Percentiles rank a stretch among this genome's conserved stretches.
These are phyloP conservation scores for Diaphora mendica DNA, from an alignment of 2,888 invertebrate species.

Conservation along the genomic window DNA sequence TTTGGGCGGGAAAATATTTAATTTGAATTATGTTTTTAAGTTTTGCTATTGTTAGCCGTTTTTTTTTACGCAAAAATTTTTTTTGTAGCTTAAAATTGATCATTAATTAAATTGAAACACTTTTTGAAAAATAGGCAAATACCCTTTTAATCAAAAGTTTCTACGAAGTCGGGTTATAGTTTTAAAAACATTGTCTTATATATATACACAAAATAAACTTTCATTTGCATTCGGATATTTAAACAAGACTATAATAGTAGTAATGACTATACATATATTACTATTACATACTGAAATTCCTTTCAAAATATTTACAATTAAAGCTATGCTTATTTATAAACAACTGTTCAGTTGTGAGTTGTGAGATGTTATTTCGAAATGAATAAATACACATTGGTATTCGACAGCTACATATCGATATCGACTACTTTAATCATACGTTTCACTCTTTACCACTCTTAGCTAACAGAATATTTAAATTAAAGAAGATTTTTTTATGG, in stretches of 20 bases:
- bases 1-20: too few species aligned
- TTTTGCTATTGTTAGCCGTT: too few species aligned
- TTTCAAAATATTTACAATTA: not conserved
- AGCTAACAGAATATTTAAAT: too few species aligned
- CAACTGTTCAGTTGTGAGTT: not conserved
- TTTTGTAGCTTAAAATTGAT: too few species aligned
- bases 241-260: not conserved
- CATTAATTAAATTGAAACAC: too few species aligned
- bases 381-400: not conserved
- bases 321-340: not conserved
- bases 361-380: not conserved
- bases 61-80: too few species aligned
- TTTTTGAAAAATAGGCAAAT: too few species aligned
- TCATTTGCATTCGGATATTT: not conserved
- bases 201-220: not conserved
- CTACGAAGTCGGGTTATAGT: too few species aligned
- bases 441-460: not conserved
- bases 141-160: too few species aligned
- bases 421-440: not conserved
- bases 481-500: too few species aligned
- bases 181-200: too few species aligned
- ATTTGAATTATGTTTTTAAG: too few species aligned
- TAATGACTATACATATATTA: not conserved
- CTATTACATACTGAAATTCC: not conserved
- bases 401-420: not conserved